Evolutionary conservation across 2,113 vertebrate genomes (phyloP), one percentile per base, ranked within the genome.

Genomic region (Trogon surrucura): DNA sequence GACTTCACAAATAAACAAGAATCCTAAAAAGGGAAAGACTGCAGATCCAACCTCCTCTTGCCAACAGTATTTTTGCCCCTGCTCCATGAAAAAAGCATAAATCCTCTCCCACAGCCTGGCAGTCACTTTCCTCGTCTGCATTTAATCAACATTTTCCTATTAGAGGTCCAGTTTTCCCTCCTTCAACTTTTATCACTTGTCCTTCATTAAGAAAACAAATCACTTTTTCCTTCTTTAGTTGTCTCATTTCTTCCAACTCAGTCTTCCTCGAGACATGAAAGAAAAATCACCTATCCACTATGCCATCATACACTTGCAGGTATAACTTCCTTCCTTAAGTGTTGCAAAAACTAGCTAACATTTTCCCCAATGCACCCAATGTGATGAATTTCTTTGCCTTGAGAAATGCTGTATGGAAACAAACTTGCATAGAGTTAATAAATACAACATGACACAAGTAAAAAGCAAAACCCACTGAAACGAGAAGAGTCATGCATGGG

Each of bases 101-200:
- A 91, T 60, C 27, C 54, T 86, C 85, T 90, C 82, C 93, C 12
- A 16, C 60, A 88, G 65, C 78, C 75, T 96, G 88, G 85, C 93
- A 88, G 71, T 85, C 67, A 64, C 71, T 80, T 94, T 58, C 13
- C 26, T 67, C 75, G 82, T 64, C 94, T 94, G 93, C 44, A 70
- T 88, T 94, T 91, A 93, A 94, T 95, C 89, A 96, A 74, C 51
- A 41, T 93, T 95, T 94, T 95, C 93, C 93, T 91, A 86, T 64
- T 69, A 90, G 34, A 67, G 67, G 53, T 47, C 22, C 82, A 94
- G n/a, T 78, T 96, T 88, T 85, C 57, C 34, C 44, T 88, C 79
- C 79, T 79, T 85, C 50, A 66, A 48, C 67, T 94, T 94, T 64
- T 93, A 88, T 94, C 90, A 74, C 65, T 91, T 74, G 48, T 45